Base-by-base conservation (phyloP, 2,888 invertebrate species). In the Drosophila flavopinicola region DNA sequence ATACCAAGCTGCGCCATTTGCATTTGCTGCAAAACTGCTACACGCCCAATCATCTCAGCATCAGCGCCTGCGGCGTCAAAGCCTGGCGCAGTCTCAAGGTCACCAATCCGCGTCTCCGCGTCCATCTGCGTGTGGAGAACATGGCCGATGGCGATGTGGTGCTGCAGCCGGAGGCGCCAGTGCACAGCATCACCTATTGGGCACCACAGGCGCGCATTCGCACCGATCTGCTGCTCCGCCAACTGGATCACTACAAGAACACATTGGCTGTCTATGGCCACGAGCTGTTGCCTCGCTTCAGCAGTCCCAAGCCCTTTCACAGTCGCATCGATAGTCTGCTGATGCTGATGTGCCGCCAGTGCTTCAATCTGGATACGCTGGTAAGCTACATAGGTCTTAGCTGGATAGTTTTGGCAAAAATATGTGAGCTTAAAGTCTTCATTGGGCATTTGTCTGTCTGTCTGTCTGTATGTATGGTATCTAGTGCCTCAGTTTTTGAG, bases 21-120 rank as follows among this genome's bases (percentile, higher is more conserved):
- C 94, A 95, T 88, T 93, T 96, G 48, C 89, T 95, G 11, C 96
- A 96, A 90, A 96, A 96, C 88, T 91, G 93, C 39, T 94, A 94
- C 68, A 94, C 94, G 20, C 93, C 94, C 0, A 92, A 92, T 48
- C 93, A 93, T 41, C 84, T 92, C 1, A 90, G 91, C 11, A 91
- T 93, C 32, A 91, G 90, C 66, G 90, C 93, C 63, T 93, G 94
- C 68, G 91, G 91, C 10, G 85, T 87, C 1, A 90, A 90, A 64
- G 89, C 90, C 1, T 92, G 93, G 93, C 91, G 92, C 59, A 83
- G 77, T 20, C 88, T 92, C 4, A 92, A 93, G 52, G 90, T 91
- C 48, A 93, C 92, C 48, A 94, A 94, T 90, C 94, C 94, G 0
- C 77, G 87, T 2, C 88, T 96, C n/a, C 92, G 91, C 64, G 95